Percentiles rank a stretch among this genome's conserved stretches.
These are phyloP conservation scores for Basileuterus tristriatus DNA, from an alignment of 2,797 vertebrate species.

Conservation along the genomic window DNA sequence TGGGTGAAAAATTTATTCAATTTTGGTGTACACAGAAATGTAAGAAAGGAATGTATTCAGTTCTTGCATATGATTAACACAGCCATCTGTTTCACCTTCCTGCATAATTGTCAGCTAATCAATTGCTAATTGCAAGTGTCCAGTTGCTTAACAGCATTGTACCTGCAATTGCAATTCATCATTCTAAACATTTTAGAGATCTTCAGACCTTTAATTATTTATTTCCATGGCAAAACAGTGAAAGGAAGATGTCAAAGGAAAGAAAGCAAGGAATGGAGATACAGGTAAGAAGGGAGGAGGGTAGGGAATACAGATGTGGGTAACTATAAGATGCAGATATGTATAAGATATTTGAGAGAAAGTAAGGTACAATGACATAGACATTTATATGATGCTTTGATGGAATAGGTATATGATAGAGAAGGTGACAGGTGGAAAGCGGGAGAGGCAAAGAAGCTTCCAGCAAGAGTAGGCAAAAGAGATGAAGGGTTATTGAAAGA, in stretches of 20 bases:
- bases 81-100: constrained; percentile 26
- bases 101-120: constrained; percentile 39
- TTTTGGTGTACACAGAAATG: not conserved
- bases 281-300: not conserved
- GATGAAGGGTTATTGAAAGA: not conserved
- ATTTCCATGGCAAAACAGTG: not conserved
- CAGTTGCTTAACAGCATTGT: constrained; percentile 7
- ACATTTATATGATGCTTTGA: not conserved
- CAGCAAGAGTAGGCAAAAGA: not conserved
- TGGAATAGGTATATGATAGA: not conserved
- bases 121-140: constrained; percentile 41
- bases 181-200: not conserved
- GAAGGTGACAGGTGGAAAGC: not conserved
- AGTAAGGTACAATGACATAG: not conserved
- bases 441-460: not conserved
- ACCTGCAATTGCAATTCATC: not conserved
- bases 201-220: not conserved
- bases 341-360: not conserved
- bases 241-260: not conserved
- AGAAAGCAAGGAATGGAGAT: not conserved
- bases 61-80: not conserved
- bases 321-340: not conserved
- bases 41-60: not conserved
- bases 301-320: not conserved
- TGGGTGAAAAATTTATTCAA: not conserved